Base-by-base conservation (phyloP, 2,113 vertebrate species). In the Seriola quinqueradiata region DNA sequence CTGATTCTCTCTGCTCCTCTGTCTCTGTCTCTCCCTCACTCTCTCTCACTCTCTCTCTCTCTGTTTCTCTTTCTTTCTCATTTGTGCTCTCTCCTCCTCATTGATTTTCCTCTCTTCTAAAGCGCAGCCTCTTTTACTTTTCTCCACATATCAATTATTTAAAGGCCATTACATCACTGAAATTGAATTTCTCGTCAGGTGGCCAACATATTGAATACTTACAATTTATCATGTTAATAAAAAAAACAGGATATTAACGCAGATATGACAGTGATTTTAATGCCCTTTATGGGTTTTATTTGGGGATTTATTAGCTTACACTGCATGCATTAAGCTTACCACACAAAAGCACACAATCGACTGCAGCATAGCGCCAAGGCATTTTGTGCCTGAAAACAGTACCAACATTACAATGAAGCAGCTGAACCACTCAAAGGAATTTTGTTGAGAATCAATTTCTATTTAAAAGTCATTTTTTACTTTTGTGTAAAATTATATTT, bases 121-220 rank as follows among this genome's bases (percentile, higher is more conserved):
- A 64, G 75, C 81, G 91, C 75, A 73, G 83, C 70, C 88, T 91
- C 82, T 90, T 92, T 91, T 79, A 91, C 93, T 89, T 92, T 92
- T 87, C 87, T 79, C 81, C 50, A 81, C 77, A 55, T 86, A 93
- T 95, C n/a, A 93, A 95, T 95, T 92, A 95, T 95, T 95, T 85
- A 95, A 84, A 79, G 66, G 28, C 34, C 85, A 92, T 94, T 92
- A 94, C 92, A 93, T 93, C 93, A 95, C 81, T 81, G 59, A 58
- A 57, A 80, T 82, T 80, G 81, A 90, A 86, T 89, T 84, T 58
- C 25, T 32, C 25, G 36, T 52, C 32, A 6, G 42, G 0, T 12
- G 10, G 23, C 13, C 14, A 1, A 81, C 40, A 38, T 23, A 21
- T 12, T 8, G 34, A 76, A 77, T 32, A 48, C 50, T 63, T 32